Base-by-base conservation (phyloP, 2,797 vertebrate genomes). In the Dermochelys coriacea region DNA sequence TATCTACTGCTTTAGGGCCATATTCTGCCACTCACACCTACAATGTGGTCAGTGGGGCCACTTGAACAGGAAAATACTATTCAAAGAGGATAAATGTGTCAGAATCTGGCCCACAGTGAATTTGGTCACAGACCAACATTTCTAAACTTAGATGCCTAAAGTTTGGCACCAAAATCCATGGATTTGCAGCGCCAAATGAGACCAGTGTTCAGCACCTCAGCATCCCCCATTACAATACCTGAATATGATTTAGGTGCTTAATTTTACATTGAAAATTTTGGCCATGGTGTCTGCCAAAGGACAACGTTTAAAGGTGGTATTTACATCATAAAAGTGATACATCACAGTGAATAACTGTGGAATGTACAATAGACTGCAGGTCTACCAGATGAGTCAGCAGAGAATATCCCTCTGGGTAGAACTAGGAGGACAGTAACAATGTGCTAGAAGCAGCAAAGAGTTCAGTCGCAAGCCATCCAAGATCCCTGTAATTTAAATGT, bases 381-480 rank as follows among this genome's bases (percentile, higher is more conserved):
- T 89, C 79, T 85, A 82, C 83, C 50, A 93, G 45, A 89, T 15
- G 49, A 87, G 64, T 55, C 81, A 11, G 4, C 19, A 57, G 68
- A 57, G 74, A 37, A 47, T 80, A 77, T 82, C 88, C 57, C 52
- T 41, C 80, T 16, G 34, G 57, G 82, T 71, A 91, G 82, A 93
- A 74, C 54, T 90, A 91, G 84, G 31, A 93, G 49, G 51, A 88
- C n/a, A 88, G 84, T 90, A 64, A 37, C 64, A 91, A 85, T 19
- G 87, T 54, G n/a, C 45, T 68, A 0, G 54, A 87, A 75, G 18
- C 5, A 21, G 57, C 29, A 86, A 93, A 96, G 71, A 55, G 84
- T 92, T 78, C 21, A 2, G 6, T 21, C 52, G 77, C 59, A 92
- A 91, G 51, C 41, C 55, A 85, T 47, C 8, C 25, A 87, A 55